Evolutionary conservation across 30 jellyfish, hydroid and myxozoan genomes (phyloP).

Genomic region (Catostylus mosaicus): DNA sequence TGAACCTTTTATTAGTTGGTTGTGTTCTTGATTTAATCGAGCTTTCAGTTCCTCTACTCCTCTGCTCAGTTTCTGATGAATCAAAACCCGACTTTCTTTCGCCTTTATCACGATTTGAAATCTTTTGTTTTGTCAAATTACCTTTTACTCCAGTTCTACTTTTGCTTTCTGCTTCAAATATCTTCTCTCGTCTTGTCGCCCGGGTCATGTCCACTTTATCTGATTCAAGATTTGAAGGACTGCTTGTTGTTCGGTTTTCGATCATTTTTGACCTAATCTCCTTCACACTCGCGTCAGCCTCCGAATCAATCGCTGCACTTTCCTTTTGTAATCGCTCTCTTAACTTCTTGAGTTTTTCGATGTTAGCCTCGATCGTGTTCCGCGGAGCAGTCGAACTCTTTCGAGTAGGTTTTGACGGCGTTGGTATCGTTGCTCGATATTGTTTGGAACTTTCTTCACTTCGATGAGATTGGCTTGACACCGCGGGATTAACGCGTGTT

Average conservation of each 20-base stretch:
- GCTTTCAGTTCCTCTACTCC: neutral
- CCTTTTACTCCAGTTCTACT: neutral
- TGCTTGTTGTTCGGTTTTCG: neutral
- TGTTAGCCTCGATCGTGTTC: slow-evolving; percentile 33
- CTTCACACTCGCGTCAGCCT: neutral
- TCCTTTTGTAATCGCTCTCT: slow-evolving; percentile 15
- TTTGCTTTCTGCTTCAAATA: neutral
- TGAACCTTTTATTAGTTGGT: neutral
- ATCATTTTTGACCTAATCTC: slow-evolving; percentile 16
- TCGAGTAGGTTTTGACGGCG: slow-evolving; percentile 19
- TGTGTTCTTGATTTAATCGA: neutral
- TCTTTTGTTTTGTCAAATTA: neutral
- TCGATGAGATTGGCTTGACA: neutral
- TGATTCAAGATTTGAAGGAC: neutral
- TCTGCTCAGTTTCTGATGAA: neutral
- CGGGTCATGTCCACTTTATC: neutral
- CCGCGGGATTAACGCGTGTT: slow-evolving; percentile 13
- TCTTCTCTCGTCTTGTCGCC: neutral
- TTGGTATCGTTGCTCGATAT: neutral
- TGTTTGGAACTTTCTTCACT: neutral
- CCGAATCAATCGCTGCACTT: slow-evolving; percentile 24
- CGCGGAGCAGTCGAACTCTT: neutral
- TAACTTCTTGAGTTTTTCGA: slow-evolving; percentile 31
- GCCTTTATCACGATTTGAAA: neutral
- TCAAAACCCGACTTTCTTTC: neutral